Evolutionary conservation across 92 coral and sea anemone genomes (phyloP).

Genomic region (Metridium senile): DNA sequence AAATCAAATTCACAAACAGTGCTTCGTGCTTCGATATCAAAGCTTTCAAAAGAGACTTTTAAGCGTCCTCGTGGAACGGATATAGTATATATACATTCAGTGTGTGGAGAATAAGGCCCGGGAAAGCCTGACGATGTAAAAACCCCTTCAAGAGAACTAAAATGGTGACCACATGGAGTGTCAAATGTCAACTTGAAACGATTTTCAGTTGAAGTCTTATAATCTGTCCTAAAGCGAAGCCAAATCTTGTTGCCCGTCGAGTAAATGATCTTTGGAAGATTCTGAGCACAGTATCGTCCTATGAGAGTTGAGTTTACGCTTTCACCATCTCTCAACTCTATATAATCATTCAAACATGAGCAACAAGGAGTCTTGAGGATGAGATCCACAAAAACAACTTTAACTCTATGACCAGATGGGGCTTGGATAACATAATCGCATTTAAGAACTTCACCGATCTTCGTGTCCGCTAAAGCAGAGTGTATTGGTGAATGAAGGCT

Average conservation of each 20-base stretch:
- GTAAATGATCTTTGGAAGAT: constrained; percentile 68
- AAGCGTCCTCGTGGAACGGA: constrained; percentile 85
- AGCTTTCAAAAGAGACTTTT: constrained; percentile 75
- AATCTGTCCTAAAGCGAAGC: constrained; percentile 75
- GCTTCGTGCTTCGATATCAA: constrained; percentile 71
- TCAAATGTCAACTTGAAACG: constrained; percentile 78
- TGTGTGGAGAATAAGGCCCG: constrained; percentile 52
- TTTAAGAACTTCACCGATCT: constrained; percentile 45
- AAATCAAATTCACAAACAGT: constrained; percentile 73
- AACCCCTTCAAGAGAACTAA: constrained; percentile 52
- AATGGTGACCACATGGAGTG: constrained; percentile 85
- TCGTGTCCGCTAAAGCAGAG: constrained; percentile 3
- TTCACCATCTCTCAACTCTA: constrained; percentile 91
- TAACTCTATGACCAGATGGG: constrained; percentile 65
- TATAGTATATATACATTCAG: constrained; percentile 81
- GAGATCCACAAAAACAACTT: constrained; percentile 76
- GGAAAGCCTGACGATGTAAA: constrained; percentile 75
- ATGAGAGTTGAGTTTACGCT: constrained; percentile 73
- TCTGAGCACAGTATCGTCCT: constrained; percentile 90
- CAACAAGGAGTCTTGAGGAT: constrained; percentile 87
- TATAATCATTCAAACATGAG: constrained; percentile 80
- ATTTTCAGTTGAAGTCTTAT: constrained; percentile 60
- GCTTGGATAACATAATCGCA: constrained; percentile 81
- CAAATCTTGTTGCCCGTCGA: constrained; percentile 73
- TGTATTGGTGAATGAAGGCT: constrained; percentile 65